Base-by-base conservation (phyloP, 2,888 invertebrate genomes). In the Papilio elwesi region DNA sequence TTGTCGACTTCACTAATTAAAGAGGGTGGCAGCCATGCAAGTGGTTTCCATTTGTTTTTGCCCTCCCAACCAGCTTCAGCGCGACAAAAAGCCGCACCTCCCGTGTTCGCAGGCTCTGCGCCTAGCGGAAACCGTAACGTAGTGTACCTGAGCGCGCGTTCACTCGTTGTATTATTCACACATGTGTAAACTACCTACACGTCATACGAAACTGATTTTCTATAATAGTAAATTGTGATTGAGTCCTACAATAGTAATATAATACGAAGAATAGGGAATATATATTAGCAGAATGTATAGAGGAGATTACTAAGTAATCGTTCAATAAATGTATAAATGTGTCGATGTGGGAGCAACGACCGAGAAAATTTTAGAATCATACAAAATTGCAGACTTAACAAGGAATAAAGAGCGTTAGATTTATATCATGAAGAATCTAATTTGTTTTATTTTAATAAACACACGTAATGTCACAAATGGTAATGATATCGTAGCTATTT, bases 1-100 rank as follows among this genome's bases (percentile, higher is more conserved):
- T 72, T 70, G 76, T 69, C 76, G 75, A 77, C 78, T 77, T 74
- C 76, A 78, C 80, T 83, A 82, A 83, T 82, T 82, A 83, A 82
- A 80, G 77, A 77, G 81, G 81, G 81, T 80, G 79, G 80, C 76
- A 77, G 78, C 79, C 78, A 77, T 80, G 78, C 78, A 78, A 79
- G 78, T 78, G 78, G 76, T 75, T 73, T 79, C 77, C 80, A 76
- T 79, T 81, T 79, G 82, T 80, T 80, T 82, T 80, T 81, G 77
- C 79, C 74, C 76, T 74, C 73, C 66, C 75, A 74, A 71, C 73
- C 71, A 69, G 73, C 75, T 59, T 48, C 73, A 63, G 74, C 65
- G 71, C 74, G 73, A 76, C 68, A 77, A 77, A 79, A 79, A 76
- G 72, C 51, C 49, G 59, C 64, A 74, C 75, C 71, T 75, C 52